phyloP scores from a whole-genome alignment of 2,113 vertebrate genomes.

The Ptychochromis oligacanthus region DNA sequence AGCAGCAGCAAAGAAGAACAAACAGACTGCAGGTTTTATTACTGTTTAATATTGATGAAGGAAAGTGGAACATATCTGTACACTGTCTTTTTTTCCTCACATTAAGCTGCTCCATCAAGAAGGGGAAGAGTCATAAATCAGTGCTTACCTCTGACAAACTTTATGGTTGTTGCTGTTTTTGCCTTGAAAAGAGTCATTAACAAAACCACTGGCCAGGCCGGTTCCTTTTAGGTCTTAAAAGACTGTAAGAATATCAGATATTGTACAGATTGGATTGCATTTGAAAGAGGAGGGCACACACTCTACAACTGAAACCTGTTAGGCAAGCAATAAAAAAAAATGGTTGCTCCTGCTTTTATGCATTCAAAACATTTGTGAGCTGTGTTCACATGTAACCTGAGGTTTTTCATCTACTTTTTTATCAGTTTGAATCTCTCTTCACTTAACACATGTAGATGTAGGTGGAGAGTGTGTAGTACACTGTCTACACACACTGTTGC shows the following conservation, averaged over 20 bases:
- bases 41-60: conserved; percentile 13
- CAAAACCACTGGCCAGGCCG: conserved; percentile 39
- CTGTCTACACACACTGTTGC: not conserved
- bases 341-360: not conserved
- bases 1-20: not conserved
- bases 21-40: conserved; percentile 13
- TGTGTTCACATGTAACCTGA: conserved; percentile 31
- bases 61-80: not conserved
- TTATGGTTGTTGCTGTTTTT: conserved; percentile 43
- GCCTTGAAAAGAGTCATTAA: conserved; percentile 7
- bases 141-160: conserved; percentile 35
- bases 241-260: conserved; percentile 24
- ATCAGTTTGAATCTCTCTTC: not conserved
- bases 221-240: conserved; percentile 48
- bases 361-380: conserved; percentile 26
- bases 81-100: not conserved
- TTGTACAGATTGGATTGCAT: conserved; percentile 7
- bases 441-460: not conserved
- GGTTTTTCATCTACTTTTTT: not conserved
- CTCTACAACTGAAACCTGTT: conserved; percentile 1
- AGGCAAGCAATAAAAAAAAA: not conserved
- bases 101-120: not conserved
- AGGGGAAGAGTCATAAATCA: conserved; percentile 14
- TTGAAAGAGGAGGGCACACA: not conserved
- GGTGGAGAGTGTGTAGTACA: not conserved